Evolutionary conservation across 2,888 invertebrate species (phyloP).

Genomic region (Mamestra brassicae): DNA sequence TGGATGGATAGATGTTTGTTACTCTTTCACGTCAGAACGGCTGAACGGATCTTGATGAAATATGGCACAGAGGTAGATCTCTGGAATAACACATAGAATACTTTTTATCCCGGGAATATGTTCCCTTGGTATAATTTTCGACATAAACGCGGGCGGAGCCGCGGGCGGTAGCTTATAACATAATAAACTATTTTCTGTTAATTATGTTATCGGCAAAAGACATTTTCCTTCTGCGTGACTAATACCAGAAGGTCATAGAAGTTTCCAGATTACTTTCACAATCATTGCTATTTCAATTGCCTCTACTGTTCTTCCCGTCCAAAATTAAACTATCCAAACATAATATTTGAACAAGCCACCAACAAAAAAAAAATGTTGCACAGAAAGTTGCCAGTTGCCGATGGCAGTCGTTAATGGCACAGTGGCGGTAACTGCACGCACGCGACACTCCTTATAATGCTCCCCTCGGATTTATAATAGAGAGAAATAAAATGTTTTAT

Average conservation of each 20-base stretch:
- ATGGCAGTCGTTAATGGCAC: conserved; percentile 65
- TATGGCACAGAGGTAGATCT: too few relatives aligned
- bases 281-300: background rate
- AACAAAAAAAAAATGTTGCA: conserved; percentile 54
- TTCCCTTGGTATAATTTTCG: too few relatives aligned
- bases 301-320: background rate
- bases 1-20: too few relatives aligned
- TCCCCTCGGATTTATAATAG: conserved; percentile 83
- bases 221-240: background rate
- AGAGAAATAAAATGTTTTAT: conserved; percentile 83
- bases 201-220: background rate
- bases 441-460: conserved; percentile 84
- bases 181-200: background rate
- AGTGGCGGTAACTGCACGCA: conserved; percentile 80
- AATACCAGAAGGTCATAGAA: background rate
- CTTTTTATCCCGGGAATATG: too few relatives aligned
- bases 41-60: too few relatives aligned
- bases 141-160: too few relatives aligned
- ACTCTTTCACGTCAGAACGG: too few relatives aligned
- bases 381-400: conserved; percentile 46
- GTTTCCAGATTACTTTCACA: background rate
- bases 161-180: too few relatives aligned
- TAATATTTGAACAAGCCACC: conserved; percentile 45
- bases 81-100: too few relatives aligned
- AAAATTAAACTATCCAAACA: background rate